Conservation (phyloP, 2,888 invertebrate species). For the Busseola fusca region DNA sequence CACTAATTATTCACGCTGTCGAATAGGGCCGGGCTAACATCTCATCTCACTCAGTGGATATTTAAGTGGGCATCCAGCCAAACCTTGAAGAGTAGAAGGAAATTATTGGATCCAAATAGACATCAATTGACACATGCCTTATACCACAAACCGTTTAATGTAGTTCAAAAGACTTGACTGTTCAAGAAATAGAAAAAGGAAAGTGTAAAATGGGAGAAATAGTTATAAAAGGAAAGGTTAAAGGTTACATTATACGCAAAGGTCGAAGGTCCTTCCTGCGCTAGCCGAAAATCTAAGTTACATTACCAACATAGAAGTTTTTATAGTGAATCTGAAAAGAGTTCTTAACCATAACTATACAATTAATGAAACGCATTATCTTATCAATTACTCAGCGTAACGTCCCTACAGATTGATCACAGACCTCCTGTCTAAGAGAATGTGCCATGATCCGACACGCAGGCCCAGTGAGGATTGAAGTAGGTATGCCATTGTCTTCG, state of each 20-base stretch:
- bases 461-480: not conserved
- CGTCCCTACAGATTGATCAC: not conserved
- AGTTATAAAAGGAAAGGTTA: not conserved
- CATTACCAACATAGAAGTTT: not conserved
- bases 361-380: too few relatives aligned
- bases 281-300: slow-evolving; percentile 1
- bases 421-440: not conserved
- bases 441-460: not conserved
- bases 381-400: not conserved
- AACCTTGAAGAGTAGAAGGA: slow-evolving; percentile 35
- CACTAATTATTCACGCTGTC: slow-evolving; percentile 2
- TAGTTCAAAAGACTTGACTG: not conserved
- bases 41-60: slow-evolving; percentile 10
- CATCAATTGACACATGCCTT: slow-evolving; percentile 35
- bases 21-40: slow-evolving; percentile 19
- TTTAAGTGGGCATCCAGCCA: slow-evolving; percentile 48
- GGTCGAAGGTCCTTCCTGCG: not conserved
- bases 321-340: not conserved
- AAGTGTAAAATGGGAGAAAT: not conserved
- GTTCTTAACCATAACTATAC: not conserved
- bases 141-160: slow-evolving; percentile 18
- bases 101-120: slow-evolving; percentile 41
- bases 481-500: not conserved
- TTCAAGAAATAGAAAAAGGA: not conserved
- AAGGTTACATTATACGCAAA: not conserved